phyloP scores from a whole-genome alignment of 2,888 invertebrate genomes.

The Ormyrus rosae region DNA sequence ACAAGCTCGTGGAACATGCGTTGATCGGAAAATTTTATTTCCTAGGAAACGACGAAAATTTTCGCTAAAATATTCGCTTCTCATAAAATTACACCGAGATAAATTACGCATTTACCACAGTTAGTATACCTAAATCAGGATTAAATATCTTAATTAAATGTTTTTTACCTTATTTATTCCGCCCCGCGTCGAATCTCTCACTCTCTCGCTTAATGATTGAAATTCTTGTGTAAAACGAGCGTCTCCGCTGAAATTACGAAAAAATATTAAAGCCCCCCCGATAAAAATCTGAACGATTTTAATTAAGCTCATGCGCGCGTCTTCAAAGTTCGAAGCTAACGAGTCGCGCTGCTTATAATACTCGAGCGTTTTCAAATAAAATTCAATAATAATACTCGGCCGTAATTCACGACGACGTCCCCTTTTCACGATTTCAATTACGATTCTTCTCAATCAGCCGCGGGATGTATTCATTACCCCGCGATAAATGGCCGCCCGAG shows the following conservation, averaged over 20 bases:
- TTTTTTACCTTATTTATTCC: neutral
- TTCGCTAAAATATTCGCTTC: neutral
- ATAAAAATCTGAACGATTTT: slow-evolving; percentile 33
- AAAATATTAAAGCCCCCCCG: neutral
- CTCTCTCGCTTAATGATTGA: slow-evolving; percentile 14
- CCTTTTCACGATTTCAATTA: slow-evolving; percentile 18
- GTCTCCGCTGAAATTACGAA: neutral
- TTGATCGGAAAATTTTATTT: neutral
- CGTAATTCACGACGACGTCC: neutral
- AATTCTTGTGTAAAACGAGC: neutral
- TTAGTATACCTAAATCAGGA: slow-evolving; percentile 7
- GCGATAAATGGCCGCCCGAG: no score
- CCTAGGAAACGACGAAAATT: neutral
- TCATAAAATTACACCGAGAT: neutral
- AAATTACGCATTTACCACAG: neutral
- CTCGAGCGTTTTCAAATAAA: neutral
- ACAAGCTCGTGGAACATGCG: no score
- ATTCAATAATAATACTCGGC: neutral
- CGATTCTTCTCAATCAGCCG: slow-evolving; percentile 26
- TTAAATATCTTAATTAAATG: slow-evolving; percentile 20
- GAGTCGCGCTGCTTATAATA: neutral
- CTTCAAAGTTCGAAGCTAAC: slow-evolving; percentile 4
- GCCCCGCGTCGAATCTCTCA: neutral
- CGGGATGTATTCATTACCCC: slow-evolving; percentile 28
- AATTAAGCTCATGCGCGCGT: neutral